Conservation (phyloP, 2,113 vertebrate genomes). For the Lepidothrix coronata region DNA sequence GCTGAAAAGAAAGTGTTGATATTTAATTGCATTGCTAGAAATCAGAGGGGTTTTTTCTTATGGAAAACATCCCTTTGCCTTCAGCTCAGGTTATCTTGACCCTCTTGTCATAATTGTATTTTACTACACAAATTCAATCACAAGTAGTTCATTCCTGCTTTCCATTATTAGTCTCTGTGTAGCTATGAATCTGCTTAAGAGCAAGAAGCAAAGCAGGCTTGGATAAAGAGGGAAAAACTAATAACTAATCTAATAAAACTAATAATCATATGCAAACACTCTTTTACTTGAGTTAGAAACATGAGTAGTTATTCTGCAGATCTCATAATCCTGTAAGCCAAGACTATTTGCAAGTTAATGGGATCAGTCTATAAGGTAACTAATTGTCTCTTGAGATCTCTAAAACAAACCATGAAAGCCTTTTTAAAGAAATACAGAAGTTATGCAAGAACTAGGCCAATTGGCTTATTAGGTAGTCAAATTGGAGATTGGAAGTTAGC, state of each 20-base stretch:
- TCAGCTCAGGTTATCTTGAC: neutral
- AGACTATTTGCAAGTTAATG: neutral
- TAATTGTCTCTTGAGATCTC: neutral
- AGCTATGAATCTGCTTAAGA: neutral
- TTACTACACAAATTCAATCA: neutral
- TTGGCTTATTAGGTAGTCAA: neutral
- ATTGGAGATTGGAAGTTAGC: neutral
- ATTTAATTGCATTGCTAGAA: neutral
- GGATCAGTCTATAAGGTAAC: neutral
- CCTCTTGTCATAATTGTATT: neutral
- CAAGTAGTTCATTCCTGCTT: neutral
- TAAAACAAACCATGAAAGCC: neutral
- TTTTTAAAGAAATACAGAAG: conserved; percentile 4
- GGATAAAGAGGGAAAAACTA: neutral
- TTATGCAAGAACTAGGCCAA: neutral
- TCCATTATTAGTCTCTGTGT: neutral
- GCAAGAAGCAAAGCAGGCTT: neutral
- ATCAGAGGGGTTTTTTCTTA: neutral
- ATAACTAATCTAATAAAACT: conserved; percentile 16
- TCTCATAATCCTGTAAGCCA: neutral
- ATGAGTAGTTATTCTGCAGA: neutral
- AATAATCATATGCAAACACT: neutral
- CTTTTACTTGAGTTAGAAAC: neutral
- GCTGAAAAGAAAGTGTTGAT: neutral
- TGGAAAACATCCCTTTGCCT: neutral